Percentiles rank a stretch among this genome's conserved stretches.
phyloP scores from a whole-genome alignment of 2,113 vertebrate species.

The Candoia aspera region DNA sequence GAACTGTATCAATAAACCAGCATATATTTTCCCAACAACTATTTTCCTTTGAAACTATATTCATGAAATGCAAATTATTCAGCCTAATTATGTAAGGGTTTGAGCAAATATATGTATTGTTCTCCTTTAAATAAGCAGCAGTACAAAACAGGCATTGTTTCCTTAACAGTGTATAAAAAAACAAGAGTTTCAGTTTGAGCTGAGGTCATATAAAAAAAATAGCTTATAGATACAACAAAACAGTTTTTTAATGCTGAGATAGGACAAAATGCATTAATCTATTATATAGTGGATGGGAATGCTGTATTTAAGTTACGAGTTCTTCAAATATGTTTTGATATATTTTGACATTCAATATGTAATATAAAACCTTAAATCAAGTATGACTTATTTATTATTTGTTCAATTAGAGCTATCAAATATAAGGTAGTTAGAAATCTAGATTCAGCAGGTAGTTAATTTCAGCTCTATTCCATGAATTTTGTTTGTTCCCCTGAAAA shows the following conservation, averaged over 20 bases:
- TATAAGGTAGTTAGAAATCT: background rate
- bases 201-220: conserved; percentile 8
- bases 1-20: background rate
- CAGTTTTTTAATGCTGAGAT: background rate
- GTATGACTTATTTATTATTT: background rate
- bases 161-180: background rate
- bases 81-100: background rate
- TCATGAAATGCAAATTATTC: background rate
- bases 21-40: background rate
- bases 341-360: background rate
- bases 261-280: background rate
- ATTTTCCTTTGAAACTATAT: background rate
- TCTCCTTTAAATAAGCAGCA: conserved; percentile 1
- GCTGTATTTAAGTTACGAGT: background rate
- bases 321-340: conserved; percentile 3
- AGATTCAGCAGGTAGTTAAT: background rate
- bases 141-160: background rate
- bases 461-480: background rate
- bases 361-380: conserved; percentile 2
- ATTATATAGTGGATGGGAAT: background rate
- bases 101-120: background rate
- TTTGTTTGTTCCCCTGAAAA: conserved; percentile 14
- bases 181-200: background rate
- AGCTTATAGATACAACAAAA: background rate
- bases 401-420: conserved; percentile 1